Evolutionary conservation across 1,140 invertebrate genomes (phyloP).

Genomic region (Pachyrhynchus sulphureomaculatus): DNA sequence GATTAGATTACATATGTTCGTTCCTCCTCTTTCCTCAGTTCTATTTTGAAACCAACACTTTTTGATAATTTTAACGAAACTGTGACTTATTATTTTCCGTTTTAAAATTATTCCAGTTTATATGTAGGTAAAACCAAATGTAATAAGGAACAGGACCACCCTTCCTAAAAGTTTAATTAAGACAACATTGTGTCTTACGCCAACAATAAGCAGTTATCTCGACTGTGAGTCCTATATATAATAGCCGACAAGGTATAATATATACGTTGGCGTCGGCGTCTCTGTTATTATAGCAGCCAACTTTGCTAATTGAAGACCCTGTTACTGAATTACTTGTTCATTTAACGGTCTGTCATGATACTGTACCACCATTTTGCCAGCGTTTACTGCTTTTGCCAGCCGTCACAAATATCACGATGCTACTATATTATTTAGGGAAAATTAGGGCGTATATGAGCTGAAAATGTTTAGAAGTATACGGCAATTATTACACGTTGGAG

Average conservation of each 20-base stretch:
- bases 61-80: no score
- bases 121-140: not conserved
- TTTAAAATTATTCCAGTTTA: no score
- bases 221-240: constrained; percentile 33
- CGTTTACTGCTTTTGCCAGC: constrained; percentile 37
- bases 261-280: constrained; percentile 28
- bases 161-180: constrained; percentile 36
- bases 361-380: constrained; percentile 32
- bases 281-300: constrained; percentile 41
- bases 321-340: constrained; percentile 46
- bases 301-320: constrained; percentile 46
- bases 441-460: no score
- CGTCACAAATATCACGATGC: constrained; percentile 9
- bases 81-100: no score
- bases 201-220: constrained; percentile 34
- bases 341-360: constrained; percentile 45
- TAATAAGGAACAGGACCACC: not conserved
- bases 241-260: constrained; percentile 31
- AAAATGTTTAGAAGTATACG: no score
- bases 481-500: no score
- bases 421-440: no score
- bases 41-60: no score
- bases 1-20: no score
- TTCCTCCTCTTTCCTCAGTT: no score
- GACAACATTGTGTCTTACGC: constrained; percentile 32